Evolutionary conservation across 1,140 invertebrate genomes (phyloP), one percentile per base, ranked within the genome.

Genomic region (Solen grandis): DNA sequence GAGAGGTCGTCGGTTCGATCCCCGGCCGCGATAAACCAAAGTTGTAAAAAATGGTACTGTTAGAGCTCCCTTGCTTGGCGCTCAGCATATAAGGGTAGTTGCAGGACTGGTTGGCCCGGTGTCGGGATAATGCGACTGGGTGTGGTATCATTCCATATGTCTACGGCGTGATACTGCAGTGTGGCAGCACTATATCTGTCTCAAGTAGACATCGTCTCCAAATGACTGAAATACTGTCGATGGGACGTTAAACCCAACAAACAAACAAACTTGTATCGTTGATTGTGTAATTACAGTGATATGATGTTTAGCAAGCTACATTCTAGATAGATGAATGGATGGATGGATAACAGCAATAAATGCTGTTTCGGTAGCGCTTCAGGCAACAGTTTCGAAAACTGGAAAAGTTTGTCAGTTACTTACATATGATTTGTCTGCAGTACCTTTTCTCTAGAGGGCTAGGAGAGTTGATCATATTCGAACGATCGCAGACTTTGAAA

Each of bases 201-300:
- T 46, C 41, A 46, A 46, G 19, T 46, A 19, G 41, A 46, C 41
- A 46, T 19, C 41, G 41, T 46, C 41, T 31, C 27, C 27, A 31
- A 27, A 16, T 27, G 27, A 33, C 60, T 29, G 27, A 16, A 31
- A 31, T 5, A 19, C 41, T 46, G 41, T 46, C 19, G 19, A 29
- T 63, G 27, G 25, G 35, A 33, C 35, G 31, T 29, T 27, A 31
- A 33, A 65, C 27, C 25, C 60, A 77, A 50, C 38, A 27, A 19
- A 33, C 29, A 27, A 41, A 52, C 27, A 63, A 57, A 52, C 69
- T 38, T 13, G 68, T n/a, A n/a, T n/a, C n/a, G n/a, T n/a, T n/a
- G n/a, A n/a, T n/a, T n/a, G n/a, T n/a, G n/a, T n/a, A n/a, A n/a
- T n/a, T n/a, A n/a, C n/a, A n/a, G n/a, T n/a, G n/a, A n/a, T n/a